Conservation (phyloP, 2,113 vertebrate genomes). For the Aplodontia rufa region DNA sequence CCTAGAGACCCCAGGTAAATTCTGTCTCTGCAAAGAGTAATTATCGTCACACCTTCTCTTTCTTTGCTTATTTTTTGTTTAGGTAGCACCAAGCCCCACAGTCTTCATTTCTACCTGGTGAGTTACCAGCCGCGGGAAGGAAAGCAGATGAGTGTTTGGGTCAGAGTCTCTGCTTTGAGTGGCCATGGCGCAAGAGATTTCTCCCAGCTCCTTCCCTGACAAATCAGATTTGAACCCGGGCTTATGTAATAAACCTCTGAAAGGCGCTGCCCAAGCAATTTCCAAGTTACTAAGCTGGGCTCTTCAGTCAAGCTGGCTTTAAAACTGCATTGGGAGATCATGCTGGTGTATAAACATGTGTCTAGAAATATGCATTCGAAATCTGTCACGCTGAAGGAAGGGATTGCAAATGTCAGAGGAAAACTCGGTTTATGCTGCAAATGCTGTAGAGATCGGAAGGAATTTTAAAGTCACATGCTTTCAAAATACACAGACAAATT, state of each 20-base stretch:
- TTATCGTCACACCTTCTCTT: slow-evolving; percentile 40
- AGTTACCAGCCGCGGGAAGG: slow-evolving; percentile 46
- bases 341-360: not conserved
- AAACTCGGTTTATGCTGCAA: not conserved
- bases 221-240: slow-evolving; percentile 47
- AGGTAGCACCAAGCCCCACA: slow-evolving; percentile 52
- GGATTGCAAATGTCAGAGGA: not conserved
- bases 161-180: slow-evolving; percentile 45
- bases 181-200: not conserved
- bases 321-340: slow-evolving; percentile 59
- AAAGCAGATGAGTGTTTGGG: not conserved
- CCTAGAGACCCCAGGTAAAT: slow-evolving; percentile 58
- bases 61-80: slow-evolving; percentile 25
- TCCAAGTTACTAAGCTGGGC: not conserved
- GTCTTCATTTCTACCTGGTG: slow-evolving; percentile 53
- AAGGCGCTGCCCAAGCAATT: slow-evolving; percentile 59
- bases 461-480: not conserved
- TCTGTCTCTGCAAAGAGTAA: slow-evolving; percentile 59
- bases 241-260: slow-evolving; percentile 74
- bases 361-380: slow-evolving; percentile 32
- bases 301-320: slow-evolving; percentile 64
- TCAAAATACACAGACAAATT: not conserved
- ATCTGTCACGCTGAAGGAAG: not conserved
- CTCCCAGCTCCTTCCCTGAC: slow-evolving; percentile 18
- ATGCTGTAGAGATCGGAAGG: not conserved